Percentiles rank a stretch among this genome's conserved stretches.
Conservation (phyloP, 2,888 invertebrate species). For the Tetragonula carbonaria region DNA sequence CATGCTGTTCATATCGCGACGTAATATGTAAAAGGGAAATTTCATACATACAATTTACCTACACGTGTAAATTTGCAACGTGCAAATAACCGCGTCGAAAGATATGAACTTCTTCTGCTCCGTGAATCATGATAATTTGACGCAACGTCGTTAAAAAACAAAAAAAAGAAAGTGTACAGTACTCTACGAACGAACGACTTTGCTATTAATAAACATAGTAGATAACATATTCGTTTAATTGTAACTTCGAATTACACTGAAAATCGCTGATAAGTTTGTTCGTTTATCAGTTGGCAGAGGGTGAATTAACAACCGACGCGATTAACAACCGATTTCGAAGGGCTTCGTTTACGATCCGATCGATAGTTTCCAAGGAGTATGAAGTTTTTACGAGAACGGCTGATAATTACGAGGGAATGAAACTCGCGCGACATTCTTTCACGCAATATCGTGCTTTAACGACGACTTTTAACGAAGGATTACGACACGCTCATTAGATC, state of each 20-base stretch:
- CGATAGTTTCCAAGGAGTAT: slow-evolving; percentile 14
- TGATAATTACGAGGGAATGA: slow-evolving; percentile 44
- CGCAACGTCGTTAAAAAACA: no score
- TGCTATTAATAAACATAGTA: background rate
- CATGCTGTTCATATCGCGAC: no score
- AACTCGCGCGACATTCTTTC: slow-evolving; percentile 49
- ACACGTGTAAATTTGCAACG: no score
- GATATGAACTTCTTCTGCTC: no score
- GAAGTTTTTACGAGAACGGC: background rate
- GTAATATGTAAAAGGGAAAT: no score
- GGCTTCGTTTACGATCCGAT: background rate
- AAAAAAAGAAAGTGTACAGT: no score
- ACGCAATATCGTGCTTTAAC: slow-evolving; percentile 69
- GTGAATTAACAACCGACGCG: background rate
- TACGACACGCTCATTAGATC: slow-evolving; percentile 74
- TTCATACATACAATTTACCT: no score
- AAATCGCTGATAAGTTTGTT: background rate
- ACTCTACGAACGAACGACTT: background rate
- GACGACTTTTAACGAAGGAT: slow-evolving; percentile 69
- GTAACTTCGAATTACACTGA: background rate
- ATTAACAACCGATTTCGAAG: background rate
- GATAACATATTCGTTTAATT: no score
- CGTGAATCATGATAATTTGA: no score
- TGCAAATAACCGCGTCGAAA: no score
- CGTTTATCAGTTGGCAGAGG: no score